A percentile compares a stretch with the other conserved stretches of the same genome.
phyloP scores from a whole-genome alignment of 2,888 invertebrate species.

The Dryadula phaetusa region DNA sequence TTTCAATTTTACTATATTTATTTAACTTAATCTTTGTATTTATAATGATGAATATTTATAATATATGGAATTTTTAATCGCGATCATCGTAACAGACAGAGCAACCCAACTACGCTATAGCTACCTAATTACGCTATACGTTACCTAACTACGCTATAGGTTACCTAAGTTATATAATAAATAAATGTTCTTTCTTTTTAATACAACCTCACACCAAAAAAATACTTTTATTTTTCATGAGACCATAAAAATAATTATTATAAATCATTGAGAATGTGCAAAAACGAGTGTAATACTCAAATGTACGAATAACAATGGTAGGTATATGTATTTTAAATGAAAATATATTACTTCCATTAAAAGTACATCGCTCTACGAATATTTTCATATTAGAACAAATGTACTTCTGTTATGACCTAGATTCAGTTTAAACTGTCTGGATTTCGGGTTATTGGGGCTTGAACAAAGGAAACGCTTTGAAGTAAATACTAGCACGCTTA shows the following conservation, averaged over 20 bases:
- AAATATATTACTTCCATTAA: constrained; percentile 31
- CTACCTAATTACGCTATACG: too few relatives aligned
- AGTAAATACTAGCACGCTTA: constrained; percentile 8
- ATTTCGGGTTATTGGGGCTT: constrained; percentile 33
- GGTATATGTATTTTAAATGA: constrained; percentile 7
- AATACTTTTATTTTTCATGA: not conserved
- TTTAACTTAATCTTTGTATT: too few relatives aligned
- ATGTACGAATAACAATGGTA: not conserved
- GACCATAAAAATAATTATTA: constrained; percentile 10
- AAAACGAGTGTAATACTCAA: not conserved
- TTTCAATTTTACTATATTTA: too few relatives aligned
- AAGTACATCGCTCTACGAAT: constrained; percentile 14
- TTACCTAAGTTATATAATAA: too few relatives aligned
- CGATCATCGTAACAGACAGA: too few relatives aligned
- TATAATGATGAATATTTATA: too few relatives aligned
- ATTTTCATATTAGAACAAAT: constrained; percentile 33
- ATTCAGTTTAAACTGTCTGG: constrained; percentile 27
- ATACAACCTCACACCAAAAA: not conserved
- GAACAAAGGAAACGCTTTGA: constrained; percentile 25
- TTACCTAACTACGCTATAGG: too few relatives aligned
- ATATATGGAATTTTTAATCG: too few relatives aligned
- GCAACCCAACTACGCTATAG: too few relatives aligned
- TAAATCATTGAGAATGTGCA: constrained; percentile 12
- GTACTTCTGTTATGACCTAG: constrained; percentile 29
- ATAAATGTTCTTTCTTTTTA: not conserved